Base-by-base conservation (phyloP, 2,888 invertebrate genomes). In the Acrobeloides nanus region DNA sequence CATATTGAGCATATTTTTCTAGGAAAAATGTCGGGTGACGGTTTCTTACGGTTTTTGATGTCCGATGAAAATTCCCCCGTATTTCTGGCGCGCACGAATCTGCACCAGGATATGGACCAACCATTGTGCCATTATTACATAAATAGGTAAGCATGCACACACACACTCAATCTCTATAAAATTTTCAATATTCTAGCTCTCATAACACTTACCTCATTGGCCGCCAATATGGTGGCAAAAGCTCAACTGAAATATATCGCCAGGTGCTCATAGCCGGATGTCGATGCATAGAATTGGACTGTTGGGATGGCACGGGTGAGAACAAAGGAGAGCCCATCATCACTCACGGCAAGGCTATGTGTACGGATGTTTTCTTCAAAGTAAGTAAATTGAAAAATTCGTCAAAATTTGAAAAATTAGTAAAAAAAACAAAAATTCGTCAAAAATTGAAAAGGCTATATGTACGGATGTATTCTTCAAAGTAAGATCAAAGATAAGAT, bases 51-150 rank as follows among this genome's bases (percentile, higher is more conserved):
- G 52, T 97, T 95, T 79, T 82, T 97, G 61, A 97, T 99, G 92
- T 95, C 95, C 0, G 97, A 99, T 76, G 97, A 99, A 78, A 99
- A 99, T 79, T 92, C 95, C 0, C 95, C 97, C 0, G 95, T 99
- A 57, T 97, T 97, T 78, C 81, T 97, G 61, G 97, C 97, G 77
- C 82, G 93, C n/a, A 68, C 68, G 25, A 70, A 72, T 24, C 50
- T 65, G 45, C 80, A 79, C 67, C 79, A 80, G 75, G 58, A 62
- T 61, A 95, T 99, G 97, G 95, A 97, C 75, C 92, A 95, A 75
- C 87, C 97, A 0, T 76, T 99, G 45, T 84, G 89, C 7, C 95
- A 97, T 75, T 97, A 99, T 79, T 97, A 93, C 79, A 97, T 97
- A 73, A 97, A 99, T 49, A 62, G 63, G 62, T 59, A 29, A n/a